phyloP scores from a whole-genome alignment of 2,113 vertebrate species.

The Daphoenositta chrysoptera region DNA sequence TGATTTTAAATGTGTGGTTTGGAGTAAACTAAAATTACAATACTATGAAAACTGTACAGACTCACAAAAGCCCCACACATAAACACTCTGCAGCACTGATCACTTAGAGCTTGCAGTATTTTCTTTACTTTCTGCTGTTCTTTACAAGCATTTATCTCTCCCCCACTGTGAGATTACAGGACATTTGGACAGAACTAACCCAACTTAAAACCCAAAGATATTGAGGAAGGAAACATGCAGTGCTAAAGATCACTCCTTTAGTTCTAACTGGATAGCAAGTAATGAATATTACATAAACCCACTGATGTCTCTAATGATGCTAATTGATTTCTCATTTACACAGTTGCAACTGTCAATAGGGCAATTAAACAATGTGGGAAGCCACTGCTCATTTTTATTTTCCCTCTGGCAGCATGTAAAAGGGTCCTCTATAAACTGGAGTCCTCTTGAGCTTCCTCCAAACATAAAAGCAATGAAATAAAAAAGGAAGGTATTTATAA shows the following conservation, averaged over 20 bases:
- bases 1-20: not conserved
- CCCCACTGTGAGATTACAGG: not conserved
- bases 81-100: not conserved
- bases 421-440: not conserved
- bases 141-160: not conserved
- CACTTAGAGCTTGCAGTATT: not conserved
- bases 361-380: not conserved
- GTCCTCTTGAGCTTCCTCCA: not conserved
- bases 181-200: not conserved
- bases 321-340: conserved; percentile 31
- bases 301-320: not conserved
- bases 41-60: not conserved
- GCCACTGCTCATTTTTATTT: not conserved
- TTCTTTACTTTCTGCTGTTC: not conserved
- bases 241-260: not conserved
- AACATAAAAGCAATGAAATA: not conserved
- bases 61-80: not conserved
- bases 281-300: not conserved
- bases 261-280: not conserved
- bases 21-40: not conserved
- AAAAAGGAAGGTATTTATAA: not conserved
- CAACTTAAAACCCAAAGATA: not conserved
- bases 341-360: not conserved
- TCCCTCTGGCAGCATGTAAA: not conserved
- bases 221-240: not conserved